Evolutionary conservation across 1,140 invertebrate species (phyloP).

Genomic region (Lanistes nyassanus): DNA sequence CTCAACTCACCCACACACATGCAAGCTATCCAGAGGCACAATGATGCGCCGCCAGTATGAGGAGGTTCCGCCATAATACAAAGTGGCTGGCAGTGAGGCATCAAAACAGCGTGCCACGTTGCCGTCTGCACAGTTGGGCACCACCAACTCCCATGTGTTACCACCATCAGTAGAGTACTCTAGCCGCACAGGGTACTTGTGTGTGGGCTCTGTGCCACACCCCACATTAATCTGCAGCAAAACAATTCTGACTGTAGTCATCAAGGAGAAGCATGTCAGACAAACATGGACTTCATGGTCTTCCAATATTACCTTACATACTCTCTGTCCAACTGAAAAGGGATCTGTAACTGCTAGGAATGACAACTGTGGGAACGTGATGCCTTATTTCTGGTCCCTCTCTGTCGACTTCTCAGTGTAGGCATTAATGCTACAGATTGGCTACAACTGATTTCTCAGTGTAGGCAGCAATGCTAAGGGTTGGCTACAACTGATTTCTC

Average conservation of each 20-base stretch:
- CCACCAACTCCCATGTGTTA: conserved; percentile 62
- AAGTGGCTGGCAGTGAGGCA: conserved; percentile 50
- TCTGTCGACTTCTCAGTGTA: no score
- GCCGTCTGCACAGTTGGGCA: conserved; percentile 52
- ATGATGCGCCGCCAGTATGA: conserved; percentile 64
- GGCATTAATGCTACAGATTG: no score
- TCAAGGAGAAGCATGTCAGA: background rate
- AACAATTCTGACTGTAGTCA: background rate
- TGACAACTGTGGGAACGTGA: no score
- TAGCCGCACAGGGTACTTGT: conserved; percentile 62
- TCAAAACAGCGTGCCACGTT: conserved; percentile 52
- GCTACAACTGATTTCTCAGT: no score
- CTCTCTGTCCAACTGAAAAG: no score
- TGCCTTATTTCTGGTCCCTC: no score
- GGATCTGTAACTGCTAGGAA: no score
- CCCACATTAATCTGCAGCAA: conserved; percentile 67
- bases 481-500: no score
- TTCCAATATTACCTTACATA: no score
- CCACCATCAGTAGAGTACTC: conserved; percentile 67
- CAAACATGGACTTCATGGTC: background rate
- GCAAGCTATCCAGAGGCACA: conserved; percentile 63
- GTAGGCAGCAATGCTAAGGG: no score
- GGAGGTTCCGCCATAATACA: conserved; percentile 66
- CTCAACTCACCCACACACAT: conserved; percentile 66
- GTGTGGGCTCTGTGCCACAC: conserved; percentile 61